Percentiles rank a stretch among this genome's conserved stretches.
These are phyloP conservation scores for Coreius guichenoti DNA, from an alignment of 2,797 vertebrate species.

Conservation along the genomic window DNA sequence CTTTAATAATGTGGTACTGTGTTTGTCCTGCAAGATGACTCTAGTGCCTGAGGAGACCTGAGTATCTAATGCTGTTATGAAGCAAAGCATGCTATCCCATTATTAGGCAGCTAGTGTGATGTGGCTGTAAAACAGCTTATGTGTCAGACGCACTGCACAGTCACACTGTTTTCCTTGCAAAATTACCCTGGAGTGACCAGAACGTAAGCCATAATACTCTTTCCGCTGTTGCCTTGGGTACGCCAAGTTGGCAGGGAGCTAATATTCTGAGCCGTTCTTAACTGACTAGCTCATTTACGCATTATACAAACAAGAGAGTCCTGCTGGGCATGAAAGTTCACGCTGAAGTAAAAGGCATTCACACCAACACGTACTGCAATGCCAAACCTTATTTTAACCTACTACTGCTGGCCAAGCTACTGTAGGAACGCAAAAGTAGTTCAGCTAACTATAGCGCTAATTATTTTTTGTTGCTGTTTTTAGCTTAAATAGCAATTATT, in stretches of 20 bases:
- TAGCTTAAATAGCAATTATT: not conserved
- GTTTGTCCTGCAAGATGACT: not conserved
- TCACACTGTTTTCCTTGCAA: conserved; percentile 34
- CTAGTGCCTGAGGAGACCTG: not conserved
- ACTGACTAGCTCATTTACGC: conserved; percentile 41
- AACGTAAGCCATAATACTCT: conserved; percentile 29
- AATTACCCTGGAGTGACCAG: conserved; percentile 50
- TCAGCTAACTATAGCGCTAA: not conserved
- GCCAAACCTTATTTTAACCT: not conserved
- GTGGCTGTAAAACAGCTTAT: conserved; percentile 25
- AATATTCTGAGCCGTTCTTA: conserved; percentile 35
- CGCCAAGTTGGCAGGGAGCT: conserved; percentile 20
- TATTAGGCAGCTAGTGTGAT: conserved; percentile 22
- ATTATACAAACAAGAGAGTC: conserved; percentile 38
- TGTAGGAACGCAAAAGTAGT: not conserved
- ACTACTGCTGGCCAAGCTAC: not conserved
- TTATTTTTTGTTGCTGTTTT: not conserved
- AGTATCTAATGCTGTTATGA: not conserved
- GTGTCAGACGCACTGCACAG: conserved; percentile 11
- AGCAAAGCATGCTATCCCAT: not conserved
- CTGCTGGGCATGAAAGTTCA: conserved; percentile 39
- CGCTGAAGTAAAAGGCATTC: conserved; percentile 14
- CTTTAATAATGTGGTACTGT: not conserved
- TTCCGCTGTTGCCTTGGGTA: conserved; percentile 38
- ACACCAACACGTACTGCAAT: not conserved